Evolutionary conservation across 2,888 invertebrate species (phyloP).

Genomic region (Ctena decussata): DNA sequence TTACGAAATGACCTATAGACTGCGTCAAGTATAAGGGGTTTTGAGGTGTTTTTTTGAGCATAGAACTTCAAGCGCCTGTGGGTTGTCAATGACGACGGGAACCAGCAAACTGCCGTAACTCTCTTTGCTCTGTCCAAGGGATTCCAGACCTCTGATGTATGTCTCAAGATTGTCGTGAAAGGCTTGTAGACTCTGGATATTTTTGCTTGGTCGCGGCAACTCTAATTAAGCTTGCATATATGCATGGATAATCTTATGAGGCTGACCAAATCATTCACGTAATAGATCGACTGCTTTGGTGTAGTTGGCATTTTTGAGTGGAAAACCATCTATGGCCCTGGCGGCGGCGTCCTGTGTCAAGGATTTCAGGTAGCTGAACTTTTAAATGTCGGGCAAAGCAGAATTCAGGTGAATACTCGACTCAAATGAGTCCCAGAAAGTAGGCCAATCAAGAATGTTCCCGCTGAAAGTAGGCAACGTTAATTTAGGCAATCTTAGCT

Average conservation of each 20-base stretch:
- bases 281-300: background rate
- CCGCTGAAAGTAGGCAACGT: slow-evolving; percentile 15
- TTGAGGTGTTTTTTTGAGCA: no score
- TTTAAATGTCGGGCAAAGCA: background rate
- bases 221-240: slow-evolving; percentile 32
- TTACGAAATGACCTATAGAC: no score
- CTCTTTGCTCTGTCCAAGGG: slow-evolving; percentile 36
- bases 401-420: slow-evolving; percentile 16
- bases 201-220: slow-evolving; percentile 14
- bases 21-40: no score
- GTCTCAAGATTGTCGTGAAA: slow-evolving; percentile 45
- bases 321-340: slow-evolving; percentile 6
- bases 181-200: background rate
- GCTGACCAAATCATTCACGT: slow-evolving; percentile 14
- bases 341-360: slow-evolving; percentile 6
- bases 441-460: slow-evolving; percentile 6
- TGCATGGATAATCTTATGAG: slow-evolving; percentile 8
- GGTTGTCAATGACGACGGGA: slow-evolving; percentile 32
- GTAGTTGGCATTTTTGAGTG: slow-evolving; percentile 19
- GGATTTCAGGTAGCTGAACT: slow-evolving; percentile 21
- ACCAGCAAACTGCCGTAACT: slow-evolving; percentile 35
- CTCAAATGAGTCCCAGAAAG: slow-evolving; percentile 29
- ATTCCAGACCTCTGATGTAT: slow-evolving; percentile 43
- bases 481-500: slow-evolving; percentile 9
- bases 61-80: no score